Conservation (phyloP, 2,113 vertebrate genomes). For the Equus przewalskii region DNA sequence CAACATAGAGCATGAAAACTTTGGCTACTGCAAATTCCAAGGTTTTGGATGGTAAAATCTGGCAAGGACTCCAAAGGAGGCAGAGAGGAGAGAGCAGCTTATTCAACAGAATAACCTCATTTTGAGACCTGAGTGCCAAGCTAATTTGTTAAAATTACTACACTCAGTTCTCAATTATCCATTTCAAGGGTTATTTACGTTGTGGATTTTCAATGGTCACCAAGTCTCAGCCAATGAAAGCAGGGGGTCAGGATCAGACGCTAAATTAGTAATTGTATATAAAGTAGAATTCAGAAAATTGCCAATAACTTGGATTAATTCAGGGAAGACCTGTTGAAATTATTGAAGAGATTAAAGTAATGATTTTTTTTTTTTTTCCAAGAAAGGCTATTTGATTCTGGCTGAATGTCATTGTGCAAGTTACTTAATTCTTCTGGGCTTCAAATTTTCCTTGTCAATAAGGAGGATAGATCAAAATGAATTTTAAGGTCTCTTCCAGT, state of each 20-base stretch:
- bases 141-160: constrained; percentile 78
- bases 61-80: constrained; percentile 66
- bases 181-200: constrained; percentile 74
- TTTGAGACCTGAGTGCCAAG: constrained; percentile 59
- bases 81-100: constrained; percentile 47
- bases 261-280: background rate
- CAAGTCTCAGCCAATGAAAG: constrained; percentile 51
- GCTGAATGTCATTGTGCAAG: background rate
- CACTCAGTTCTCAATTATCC: constrained; percentile 66
- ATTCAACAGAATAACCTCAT: constrained; percentile 76
- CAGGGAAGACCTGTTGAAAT: background rate
- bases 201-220: constrained; percentile 62
- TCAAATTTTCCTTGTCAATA: background rate
- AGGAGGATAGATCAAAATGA: background rate
- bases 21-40: constrained; percentile 67
- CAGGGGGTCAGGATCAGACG: background rate
- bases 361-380: background rate
- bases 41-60: constrained; percentile 68
- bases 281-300: constrained; percentile 41
- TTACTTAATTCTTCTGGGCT: background rate
- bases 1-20: constrained; percentile 64
- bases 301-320: background rate
- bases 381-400: constrained; percentile 6
- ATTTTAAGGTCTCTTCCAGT: background rate
- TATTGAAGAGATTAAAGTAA: background rate